Evolutionary conservation across 1,140 invertebrate species (phyloP), one percentile per base, ranked within the genome.

Genomic region (Drosophila leontia): DNA sequence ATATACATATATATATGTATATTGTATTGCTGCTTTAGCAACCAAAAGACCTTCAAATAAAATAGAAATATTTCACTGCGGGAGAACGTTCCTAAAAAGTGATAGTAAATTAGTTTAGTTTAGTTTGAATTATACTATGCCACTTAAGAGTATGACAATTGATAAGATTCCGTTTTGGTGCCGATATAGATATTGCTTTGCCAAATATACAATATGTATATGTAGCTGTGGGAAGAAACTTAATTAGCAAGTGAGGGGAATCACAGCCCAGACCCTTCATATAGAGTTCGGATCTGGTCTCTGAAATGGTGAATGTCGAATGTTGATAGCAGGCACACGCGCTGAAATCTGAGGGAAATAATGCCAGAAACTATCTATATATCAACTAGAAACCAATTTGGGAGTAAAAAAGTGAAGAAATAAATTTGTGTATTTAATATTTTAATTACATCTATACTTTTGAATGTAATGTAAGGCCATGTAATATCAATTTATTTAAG

Each of bases 21-120:
- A 37, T 23, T 15, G 7, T 69, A 51, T 45, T 35, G 62, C 15
- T 41, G 41, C 62, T 69, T 19, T 69, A 51, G 65, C 65, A 67
- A 69, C 65, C 47, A 12, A 67, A 56, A 78, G 64, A 60, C 80
- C 80, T 84, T 82, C 65, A 26, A 80, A 48, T 32, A 44, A 63
- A 19, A 58, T 53, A 58, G 58, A 67, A 61, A 61, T 53, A 69
- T 35, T 69, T 62, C 44, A 65, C 45, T 55, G 51, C 51, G 19
- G 51, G 47, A 69, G 44, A 67, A 19, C 41, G 34, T 15, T 59
- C 17, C 15, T 4, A 39, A 71, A 71, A 59, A 83, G 75, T 83
- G 64, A 82, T 82, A 83, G 75, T 79, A 83, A 83, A 79, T 83
- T 79, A 83, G 75, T 64, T 69, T 59, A 74, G 72, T 62, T 81